Evolutionary conservation across 53 echinoderm and acorn worm species (phyloP).

Genomic region (Antedon mediterranea): DNA sequence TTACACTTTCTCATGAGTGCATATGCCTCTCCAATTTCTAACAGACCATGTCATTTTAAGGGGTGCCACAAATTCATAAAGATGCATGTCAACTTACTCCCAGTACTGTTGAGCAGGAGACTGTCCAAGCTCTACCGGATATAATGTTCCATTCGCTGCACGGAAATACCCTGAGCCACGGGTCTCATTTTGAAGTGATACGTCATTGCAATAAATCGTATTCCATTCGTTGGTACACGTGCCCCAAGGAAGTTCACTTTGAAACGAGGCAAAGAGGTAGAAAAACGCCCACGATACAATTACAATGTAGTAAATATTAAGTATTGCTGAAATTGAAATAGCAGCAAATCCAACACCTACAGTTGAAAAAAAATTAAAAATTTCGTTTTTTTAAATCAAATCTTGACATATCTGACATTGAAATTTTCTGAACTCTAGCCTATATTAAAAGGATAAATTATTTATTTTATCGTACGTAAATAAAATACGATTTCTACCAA

Average conservation of each 20-base stretch:
- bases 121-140: constrained; percentile 34
- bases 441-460: no score
- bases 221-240: constrained; percentile 64
- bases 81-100: constrained; percentile 84
- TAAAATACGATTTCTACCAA: no score
- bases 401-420: no score
- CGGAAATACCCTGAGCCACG: constrained; percentile 33
- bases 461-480: no score
- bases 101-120: constrained; percentile 77
- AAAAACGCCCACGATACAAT: constrained; percentile 77
- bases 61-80: no score
- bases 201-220: constrained; percentile 51
- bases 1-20: no score
- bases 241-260: constrained; percentile 46
- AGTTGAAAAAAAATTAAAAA: background rate
- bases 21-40: no score
- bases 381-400: background rate
- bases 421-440: no score
- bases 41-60: no score
- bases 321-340: constrained; percentile 47
- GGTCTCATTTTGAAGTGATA: constrained; percentile 27
- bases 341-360: constrained; percentile 82
- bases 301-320: constrained; percentile 76
- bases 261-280: constrained; percentile 80
- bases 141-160: constrained; percentile 37